Percentiles rank a stretch among this genome's conserved stretches.
Evolutionary conservation across 2,888 invertebrate species (phyloP).

Genomic region (Ormyrus labotus): DNA sequence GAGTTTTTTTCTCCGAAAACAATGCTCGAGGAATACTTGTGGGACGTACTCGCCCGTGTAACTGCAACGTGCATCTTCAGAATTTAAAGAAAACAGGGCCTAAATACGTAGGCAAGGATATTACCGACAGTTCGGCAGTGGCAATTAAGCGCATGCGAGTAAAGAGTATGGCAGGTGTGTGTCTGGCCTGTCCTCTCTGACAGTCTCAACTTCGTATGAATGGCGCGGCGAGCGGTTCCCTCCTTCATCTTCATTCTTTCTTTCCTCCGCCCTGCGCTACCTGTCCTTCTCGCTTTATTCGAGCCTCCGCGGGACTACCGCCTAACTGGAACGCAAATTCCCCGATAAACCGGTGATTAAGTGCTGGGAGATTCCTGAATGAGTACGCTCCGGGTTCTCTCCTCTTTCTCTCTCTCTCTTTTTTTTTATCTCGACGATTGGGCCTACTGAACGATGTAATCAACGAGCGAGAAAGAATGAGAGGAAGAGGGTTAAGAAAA

Average conservation of each 20-base stretch:
- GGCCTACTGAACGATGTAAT: conserved; percentile 4
- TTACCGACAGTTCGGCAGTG: conserved; percentile 38
- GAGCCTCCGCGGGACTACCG: not conserved
- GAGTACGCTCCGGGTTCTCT: not conserved
- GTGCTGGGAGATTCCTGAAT: not conserved
- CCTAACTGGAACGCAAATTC: conserved; percentile 36
- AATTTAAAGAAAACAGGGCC: conserved; percentile 28
- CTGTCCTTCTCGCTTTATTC: not conserved
- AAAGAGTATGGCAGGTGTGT: conserved; percentile 48
- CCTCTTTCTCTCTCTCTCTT: not conserved
- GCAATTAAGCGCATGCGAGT: conserved; percentile 31
- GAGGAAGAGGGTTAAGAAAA: not conserved
- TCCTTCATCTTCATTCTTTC: not conserved
- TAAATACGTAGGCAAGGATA: conserved; percentile 33
- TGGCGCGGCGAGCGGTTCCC: not conserved
- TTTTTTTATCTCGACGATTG: not conserved
- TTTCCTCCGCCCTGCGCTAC: not conserved
- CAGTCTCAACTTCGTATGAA: conserved; percentile 16
- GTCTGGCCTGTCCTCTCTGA: conserved; percentile 26
- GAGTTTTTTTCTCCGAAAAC: too few relatives aligned
- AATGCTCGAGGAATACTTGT: too few relatives aligned
- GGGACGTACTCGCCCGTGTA: too few relatives aligned
- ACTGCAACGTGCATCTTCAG: not conserved
- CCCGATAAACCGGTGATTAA: conserved; percentile 47
- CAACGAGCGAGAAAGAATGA: not conserved